Evolutionary conservation across 2,797 vertebrate species (phyloP).

Genomic region (Nannoperca obscura): DNA sequence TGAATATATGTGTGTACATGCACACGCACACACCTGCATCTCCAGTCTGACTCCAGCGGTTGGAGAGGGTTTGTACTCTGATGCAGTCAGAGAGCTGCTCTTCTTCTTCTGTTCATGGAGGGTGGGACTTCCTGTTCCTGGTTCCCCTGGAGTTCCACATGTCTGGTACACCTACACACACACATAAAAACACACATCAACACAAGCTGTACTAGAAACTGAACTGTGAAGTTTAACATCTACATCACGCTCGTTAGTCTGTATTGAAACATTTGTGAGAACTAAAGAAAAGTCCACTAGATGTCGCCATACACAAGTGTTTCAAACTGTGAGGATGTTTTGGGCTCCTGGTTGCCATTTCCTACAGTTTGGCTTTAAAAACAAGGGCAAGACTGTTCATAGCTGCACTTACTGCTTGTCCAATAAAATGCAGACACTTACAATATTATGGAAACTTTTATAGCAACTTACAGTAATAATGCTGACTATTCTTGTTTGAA

Average conservation of each 20-base stretch:
- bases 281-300: constrained; percentile 45
- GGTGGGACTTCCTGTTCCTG: constrained; percentile 82
- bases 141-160: constrained; percentile 89
- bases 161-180: constrained; percentile 89
- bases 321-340: neutral
- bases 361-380: neutral
- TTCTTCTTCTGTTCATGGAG: constrained; percentile 83
- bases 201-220: neutral
- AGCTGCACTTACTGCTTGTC: constrained; percentile 12
- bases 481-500: constrained; percentile 2
- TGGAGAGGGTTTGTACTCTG: constrained; percentile 83
- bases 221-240: neutral
- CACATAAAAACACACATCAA: neutral
- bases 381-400: neutral
- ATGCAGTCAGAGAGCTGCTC: constrained; percentile 76
- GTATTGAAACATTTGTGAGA: neutral
- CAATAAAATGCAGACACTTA: neutral
- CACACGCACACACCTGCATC: constrained; percentile 86
- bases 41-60: constrained; percentile 83
- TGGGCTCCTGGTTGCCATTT: too few species aligned
- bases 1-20: neutral
- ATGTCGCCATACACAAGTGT: constrained; percentile 33
- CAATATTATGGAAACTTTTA: neutral
- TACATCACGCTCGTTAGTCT: neutral
- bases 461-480: neutral